These are phyloP conservation scores for Coreoperca whiteheadi DNA, from an alignment of 2,113 vertebrate genomes.

Conservation along the genomic window DNA sequence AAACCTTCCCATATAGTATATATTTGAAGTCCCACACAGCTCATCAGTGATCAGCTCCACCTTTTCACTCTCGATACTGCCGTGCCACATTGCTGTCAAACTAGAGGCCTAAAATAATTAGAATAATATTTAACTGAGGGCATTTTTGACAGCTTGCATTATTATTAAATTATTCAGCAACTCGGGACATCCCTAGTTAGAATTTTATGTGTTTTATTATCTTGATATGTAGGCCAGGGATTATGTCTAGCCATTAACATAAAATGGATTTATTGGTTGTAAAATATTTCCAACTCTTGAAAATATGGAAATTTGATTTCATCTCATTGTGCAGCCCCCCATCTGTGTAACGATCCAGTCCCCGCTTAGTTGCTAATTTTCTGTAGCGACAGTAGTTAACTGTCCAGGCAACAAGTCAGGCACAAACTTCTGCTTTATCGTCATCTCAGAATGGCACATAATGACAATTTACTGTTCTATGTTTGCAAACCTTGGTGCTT, in stretches of 20 bases:
- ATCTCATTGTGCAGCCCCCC: neutral
- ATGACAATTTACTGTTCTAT: too few relatives aligned
- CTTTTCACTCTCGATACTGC: neutral
- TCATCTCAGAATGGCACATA: too few relatives aligned
- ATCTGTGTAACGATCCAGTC: constrained; percentile 22
- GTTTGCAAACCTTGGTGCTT: neutral
- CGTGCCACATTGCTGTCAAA: neutral
- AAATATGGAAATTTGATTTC: neutral
- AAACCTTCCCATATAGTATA: neutral
- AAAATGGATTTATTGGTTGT: neutral
- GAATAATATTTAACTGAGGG: neutral
- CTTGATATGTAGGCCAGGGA: neutral
- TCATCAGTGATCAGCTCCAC: neutral
- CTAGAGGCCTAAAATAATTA: neutral
- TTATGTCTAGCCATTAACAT: neutral
- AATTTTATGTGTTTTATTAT: neutral
- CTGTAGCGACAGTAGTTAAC: constrained; percentile 61
- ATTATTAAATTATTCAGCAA: neutral
- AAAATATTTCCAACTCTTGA: neutral
- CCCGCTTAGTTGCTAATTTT: constrained; percentile 30
- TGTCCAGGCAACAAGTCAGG: constrained; percentile 71
- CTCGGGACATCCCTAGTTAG: neutral
- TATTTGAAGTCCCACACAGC: neutral
- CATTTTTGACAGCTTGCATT: neutral
- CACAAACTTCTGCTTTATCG: constrained; percentile 23